phyloP scores from a whole-genome alignment of 2,113 vertebrate genomes.

The Dinomys branickii region DNA sequence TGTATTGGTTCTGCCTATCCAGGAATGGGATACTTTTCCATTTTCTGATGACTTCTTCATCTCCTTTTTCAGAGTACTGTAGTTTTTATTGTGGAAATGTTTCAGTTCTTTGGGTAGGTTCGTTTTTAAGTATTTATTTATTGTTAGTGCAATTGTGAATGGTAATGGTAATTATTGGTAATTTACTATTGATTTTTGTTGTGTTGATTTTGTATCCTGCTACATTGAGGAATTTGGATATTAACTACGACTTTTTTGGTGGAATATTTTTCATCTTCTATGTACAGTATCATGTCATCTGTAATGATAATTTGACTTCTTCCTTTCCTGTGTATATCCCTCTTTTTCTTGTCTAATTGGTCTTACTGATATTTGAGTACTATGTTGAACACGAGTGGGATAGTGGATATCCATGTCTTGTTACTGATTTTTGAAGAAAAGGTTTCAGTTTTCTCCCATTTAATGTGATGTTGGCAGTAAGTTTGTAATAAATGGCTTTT shows the following conservation, averaged over 20 bases:
- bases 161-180: too few relatives aligned
- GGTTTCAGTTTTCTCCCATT: not conserved
- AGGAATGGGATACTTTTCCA: not conserved
- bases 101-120: not conserved
- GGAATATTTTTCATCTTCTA: not conserved
- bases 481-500: not conserved
- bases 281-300: not conserved
- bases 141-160: not conserved
- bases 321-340: not conserved
- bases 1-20: not conserved
- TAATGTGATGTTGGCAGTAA: not conserved
- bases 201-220: not conserved
- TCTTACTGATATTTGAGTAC: not conserved
- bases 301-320: not conserved
- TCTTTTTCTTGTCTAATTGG: not conserved
- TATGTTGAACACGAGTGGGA: not conserved
- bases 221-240: not conserved
- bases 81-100: not conserved
- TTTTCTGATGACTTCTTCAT: not conserved
- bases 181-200: not conserved
- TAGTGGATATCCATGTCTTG: not conserved
- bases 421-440: not conserved
- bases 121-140: not conserved
- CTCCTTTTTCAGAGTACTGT: not conserved
- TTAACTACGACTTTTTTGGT: not conserved